Percentiles rank a stretch among this genome's conserved stretches.
Evolutionary conservation across 2,113 vertebrate species (phyloP).

Genomic region (Lasiurus cinereus): DNA sequence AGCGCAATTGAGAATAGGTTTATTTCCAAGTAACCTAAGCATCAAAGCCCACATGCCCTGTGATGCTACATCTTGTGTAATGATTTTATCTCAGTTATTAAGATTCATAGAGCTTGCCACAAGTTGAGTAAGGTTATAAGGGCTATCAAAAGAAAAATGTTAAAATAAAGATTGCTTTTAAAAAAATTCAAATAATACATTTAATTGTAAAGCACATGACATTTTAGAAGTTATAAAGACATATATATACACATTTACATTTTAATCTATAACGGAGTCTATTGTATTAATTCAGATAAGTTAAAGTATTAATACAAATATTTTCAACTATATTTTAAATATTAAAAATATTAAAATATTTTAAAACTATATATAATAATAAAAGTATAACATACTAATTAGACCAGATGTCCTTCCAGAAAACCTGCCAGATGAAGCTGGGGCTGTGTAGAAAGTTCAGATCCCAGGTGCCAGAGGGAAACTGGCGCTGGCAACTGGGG

Average conservation of each 20-base stretch:
- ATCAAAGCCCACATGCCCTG: neutral
- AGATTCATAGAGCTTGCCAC: neutral
- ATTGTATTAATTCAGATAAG: neutral
- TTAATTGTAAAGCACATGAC: conserved; percentile 7
- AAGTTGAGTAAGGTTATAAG: neutral
- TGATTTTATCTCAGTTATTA: neutral
- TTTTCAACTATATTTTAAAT: neutral
- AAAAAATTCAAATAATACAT: neutral
- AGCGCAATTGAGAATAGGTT: neutral
- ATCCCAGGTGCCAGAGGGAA: too few species aligned
- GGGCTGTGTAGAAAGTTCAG: too few species aligned
- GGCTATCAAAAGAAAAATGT: neutral
- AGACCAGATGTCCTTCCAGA: too few species aligned
- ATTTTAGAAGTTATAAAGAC: neutral
- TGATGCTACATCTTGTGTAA: neutral
- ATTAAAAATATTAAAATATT: neutral
- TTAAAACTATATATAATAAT: neutral
- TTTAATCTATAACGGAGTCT: neutral
- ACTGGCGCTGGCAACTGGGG: too few species aligned
- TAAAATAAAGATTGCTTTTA: neutral
- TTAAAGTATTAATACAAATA: neutral
- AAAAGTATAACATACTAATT: too few species aligned
- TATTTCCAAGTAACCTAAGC: neutral
- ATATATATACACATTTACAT: neutral
- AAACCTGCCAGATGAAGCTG: too few species aligned